Base-by-base conservation (phyloP, 2,888 invertebrate species). In the Sepioteuthis lessoniana region DNA sequence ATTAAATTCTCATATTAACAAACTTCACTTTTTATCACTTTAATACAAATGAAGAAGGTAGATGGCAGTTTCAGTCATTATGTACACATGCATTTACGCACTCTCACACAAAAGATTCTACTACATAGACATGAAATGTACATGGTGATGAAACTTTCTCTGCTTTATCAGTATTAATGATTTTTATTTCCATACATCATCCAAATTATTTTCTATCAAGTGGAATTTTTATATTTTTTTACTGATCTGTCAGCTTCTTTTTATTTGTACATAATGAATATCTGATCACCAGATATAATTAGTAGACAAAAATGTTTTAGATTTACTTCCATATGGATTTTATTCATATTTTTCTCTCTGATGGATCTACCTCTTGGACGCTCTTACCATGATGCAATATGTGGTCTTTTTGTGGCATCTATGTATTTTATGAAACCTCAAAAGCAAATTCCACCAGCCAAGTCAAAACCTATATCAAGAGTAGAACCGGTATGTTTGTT, bases 371-470 rank as follows among this genome's bases (percentile, higher is more conserved):
- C 94, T 90, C 92, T 95, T n/a, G 94, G 95, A 60, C 95, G 96
- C 94, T 95, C 96, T 7, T 96, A 96, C 94, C 96, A 96, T 94
- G 96, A 96, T 95, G 96, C 96, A 28, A 95, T 96, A 55, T 96
- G 96, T 94, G 96, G 96, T 37, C 96, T 96, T 37, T 95, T 96
- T 90, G 96, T 96, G 46, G 96, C 96, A 16, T 96, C 96, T 76
- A 95, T 96, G 96, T 96, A 96, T 94, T 96, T 96, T 94, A 95
- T 96, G 95, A 96, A 96, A 38, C 93, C 93, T 1, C 46, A 91
- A 42, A 91, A 42, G 42, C 35, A 47, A 47, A 35, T 42, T 42
- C 60, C n/a, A n/a, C 60, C 93, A 13, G 93, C 94, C 13, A 90
- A 76, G 46, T 90, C 94, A 93, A 90, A 94, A 90, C 95, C 96